Conservation (phyloP, 2,888 invertebrate species). For the Pseudoips prasinana region DNA sequence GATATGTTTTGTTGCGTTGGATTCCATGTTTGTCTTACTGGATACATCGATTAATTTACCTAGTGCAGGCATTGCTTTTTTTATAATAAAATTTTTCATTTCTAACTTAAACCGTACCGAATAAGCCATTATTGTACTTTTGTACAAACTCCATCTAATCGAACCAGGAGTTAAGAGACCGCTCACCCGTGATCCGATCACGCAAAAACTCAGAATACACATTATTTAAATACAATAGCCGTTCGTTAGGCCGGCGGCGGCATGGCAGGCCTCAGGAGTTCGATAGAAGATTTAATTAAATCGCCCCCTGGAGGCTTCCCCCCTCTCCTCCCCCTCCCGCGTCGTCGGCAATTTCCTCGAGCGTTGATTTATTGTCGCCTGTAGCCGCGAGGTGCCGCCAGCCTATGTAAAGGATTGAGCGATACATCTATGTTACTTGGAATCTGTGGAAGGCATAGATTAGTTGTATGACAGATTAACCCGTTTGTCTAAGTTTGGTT, state of each 20-base stretch:
- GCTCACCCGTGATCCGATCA: conserved; percentile 45
- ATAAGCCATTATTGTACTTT: conserved; percentile 20
- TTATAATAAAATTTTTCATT: no score
- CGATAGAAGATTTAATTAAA: conserved; percentile 85
- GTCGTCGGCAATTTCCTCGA: conserved; percentile 76
- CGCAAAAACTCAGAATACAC: conserved; percentile 73
- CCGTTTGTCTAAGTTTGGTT: conserved; percentile 6
- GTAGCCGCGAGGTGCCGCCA: conserved; percentile 62
- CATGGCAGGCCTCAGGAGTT: conserved; percentile 76
- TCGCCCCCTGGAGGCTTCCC: conserved; percentile 51
- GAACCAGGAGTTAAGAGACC: conserved; percentile 31
- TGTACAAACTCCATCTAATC: conserved; percentile 38
- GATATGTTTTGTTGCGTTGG: no score
- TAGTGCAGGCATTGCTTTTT: no score
- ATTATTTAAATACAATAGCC: conserved; percentile 80
- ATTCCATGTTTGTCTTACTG: no score
- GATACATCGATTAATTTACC: no score
- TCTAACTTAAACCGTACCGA: no score
- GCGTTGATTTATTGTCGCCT: conserved; percentile 80
- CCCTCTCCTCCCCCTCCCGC: conserved; percentile 32
- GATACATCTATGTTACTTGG: conserved; percentile 41
- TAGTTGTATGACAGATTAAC: conserved; percentile 18
- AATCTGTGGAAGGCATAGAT: conserved; percentile 36
- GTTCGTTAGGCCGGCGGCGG: conserved; percentile 68
- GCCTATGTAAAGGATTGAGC: conserved; percentile 69